A percentile compares a stretch with the other conserved stretches of the same genome.
These are phyloP conservation scores for Dinocampus coccinellae DNA, from an alignment of 2,888 invertebrate species.

Conservation along the genomic window DNA sequence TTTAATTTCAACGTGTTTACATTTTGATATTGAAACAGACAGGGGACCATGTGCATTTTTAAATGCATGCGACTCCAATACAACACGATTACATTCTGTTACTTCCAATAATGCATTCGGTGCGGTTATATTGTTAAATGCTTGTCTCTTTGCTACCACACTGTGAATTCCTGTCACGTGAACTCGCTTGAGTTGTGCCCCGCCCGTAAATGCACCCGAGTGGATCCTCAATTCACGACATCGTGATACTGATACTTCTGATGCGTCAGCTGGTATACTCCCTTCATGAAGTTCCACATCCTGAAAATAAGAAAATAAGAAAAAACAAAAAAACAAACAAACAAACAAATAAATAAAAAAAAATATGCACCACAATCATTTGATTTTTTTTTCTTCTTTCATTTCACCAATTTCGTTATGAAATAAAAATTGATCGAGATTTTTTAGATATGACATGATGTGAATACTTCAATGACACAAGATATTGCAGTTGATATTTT, in stretches of 20 bases:
- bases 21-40: conserved; percentile 74
- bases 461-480: background rate
- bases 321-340: background rate
- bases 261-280: conserved; percentile 73
- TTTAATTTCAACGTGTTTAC: conserved; percentile 74
- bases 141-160: conserved; percentile 73
- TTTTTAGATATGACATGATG: background rate
- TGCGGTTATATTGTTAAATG: conserved; percentile 75
- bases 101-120: conserved; percentile 75
- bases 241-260: conserved; percentile 74
- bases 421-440: background rate
- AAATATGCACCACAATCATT: background rate
- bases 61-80: conserved; percentile 77
- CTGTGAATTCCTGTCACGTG: conserved; percentile 71
- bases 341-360: conserved; percentile 14
- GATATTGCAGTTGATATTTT: background rate
- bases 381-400: background rate
- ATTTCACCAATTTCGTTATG: background rate
- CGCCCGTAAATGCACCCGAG: conserved; percentile 72
- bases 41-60: conserved; percentile 76
- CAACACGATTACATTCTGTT: conserved; percentile 73
- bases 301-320: conserved; percentile 49
- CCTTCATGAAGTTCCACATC: conserved; percentile 67
- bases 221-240: conserved; percentile 73
- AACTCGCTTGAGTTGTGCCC: conserved; percentile 73